Conservation (phyloP, 1,140 invertebrate genomes). For the Bicyclus anynana region DNA sequence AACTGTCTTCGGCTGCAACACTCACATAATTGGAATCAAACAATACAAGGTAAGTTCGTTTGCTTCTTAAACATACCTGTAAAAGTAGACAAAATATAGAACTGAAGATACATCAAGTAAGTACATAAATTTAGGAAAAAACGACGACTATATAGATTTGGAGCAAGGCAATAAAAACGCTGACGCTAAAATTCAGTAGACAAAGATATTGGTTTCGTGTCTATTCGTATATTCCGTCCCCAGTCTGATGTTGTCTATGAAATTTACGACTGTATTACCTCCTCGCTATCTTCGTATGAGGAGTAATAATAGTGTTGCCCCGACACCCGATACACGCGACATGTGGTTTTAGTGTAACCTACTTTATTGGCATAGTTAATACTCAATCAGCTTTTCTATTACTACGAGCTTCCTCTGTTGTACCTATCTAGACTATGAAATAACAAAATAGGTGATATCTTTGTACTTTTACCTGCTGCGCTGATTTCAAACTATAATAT, state of each 20-base stretch:
- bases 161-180: conserved; percentile 44
- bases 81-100: no score
- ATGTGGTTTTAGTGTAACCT: conserved; percentile 32
- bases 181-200: neutral
- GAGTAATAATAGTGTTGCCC: conserved; percentile 51
- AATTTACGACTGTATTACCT: conserved; percentile 27
- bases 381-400: neutral
- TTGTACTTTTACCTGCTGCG: no score
- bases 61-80: no score
- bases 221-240: conserved; percentile 15
- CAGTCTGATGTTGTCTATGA: neutral
- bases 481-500: no score
- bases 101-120: neutral
- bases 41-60: no score
- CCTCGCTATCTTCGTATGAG: neutral
- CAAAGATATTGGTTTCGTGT: neutral
- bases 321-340: conserved; percentile 34
- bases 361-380: neutral
- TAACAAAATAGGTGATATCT: no score
- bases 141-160: neutral
- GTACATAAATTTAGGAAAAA: neutral
- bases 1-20: no score
- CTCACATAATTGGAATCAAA: no score
- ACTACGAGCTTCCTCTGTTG: no score
- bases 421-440: no score